Percentiles rank a stretch among this genome's conserved stretches.
These are phyloP conservation scores for Pyrrhosoma nymphula DNA, from an alignment of 2,888 invertebrate genomes.

Conservation along the genomic window DNA sequence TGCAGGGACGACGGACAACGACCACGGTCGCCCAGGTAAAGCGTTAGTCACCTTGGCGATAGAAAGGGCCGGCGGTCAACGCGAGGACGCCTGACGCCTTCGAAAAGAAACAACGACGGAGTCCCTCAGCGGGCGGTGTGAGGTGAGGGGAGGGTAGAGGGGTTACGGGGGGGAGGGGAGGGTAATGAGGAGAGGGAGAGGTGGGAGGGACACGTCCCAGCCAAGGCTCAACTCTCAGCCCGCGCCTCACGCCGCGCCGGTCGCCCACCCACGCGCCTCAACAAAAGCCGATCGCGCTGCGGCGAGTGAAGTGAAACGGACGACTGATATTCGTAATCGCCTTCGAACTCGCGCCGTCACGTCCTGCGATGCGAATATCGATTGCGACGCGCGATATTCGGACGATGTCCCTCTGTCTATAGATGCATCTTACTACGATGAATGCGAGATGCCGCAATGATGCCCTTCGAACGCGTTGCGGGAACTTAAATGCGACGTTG, in stretches of 20 bases:
- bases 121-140: neutral
- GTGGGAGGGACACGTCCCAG: neutral
- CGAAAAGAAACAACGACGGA: neutral
- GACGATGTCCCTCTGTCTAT: too few species aligned
- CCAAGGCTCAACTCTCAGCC: neutral
- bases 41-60: slow-evolving; percentile 29
- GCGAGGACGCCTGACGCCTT: slow-evolving; percentile 34
- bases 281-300: neutral
- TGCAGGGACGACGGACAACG: neutral
- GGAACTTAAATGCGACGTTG: neutral
- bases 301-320: neutral
- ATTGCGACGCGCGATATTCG: neutral
- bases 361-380: neutral
- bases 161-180: neutral
- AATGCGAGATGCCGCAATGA: too few species aligned
- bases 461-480: too few species aligned
- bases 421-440: too few species aligned
- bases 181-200: neutral
- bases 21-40: neutral
- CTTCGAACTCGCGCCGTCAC: neutral
- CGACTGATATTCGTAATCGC: neutral
- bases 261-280: neutral
- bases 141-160: neutral
- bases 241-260: neutral
- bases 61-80: neutral